Evolutionary conservation across 2,797 vertebrate species (phyloP).

Genomic region (Dendrocincla fuliginosa): DNA sequence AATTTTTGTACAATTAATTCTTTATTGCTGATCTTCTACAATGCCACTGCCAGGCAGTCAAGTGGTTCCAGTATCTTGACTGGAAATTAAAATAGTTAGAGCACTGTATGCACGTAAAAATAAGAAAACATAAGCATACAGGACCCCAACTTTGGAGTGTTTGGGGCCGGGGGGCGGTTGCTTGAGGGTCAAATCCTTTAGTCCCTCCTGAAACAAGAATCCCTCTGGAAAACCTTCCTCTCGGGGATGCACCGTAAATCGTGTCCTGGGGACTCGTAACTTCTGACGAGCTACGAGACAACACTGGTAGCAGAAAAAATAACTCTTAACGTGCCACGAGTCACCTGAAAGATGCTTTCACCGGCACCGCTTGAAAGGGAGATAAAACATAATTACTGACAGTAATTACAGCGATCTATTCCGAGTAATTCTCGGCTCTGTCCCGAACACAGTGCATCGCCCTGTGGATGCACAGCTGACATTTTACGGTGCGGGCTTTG

Average conservation of each 20-base stretch:
- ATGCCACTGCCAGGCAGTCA: not conserved
- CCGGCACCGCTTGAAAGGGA: not conserved
- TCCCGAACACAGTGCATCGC: not conserved
- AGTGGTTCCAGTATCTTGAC: not conserved
- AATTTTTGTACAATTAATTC: conserved; percentile 61
- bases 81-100: not conserved
- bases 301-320: not conserved
- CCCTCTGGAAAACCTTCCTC: not conserved
- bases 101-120: not conserved
- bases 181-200: not conserved
- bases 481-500: not conserved
- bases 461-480: not conserved
- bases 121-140: not conserved
- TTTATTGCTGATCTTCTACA: conserved; percentile 1
- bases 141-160: not conserved
- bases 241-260: not conserved
- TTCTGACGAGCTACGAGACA: not conserved
- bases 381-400: not conserved
- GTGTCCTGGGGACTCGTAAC: not conserved
- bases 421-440: not conserved
- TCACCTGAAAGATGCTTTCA: not conserved
- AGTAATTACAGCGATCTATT: not conserved
- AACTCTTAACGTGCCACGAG: not conserved
- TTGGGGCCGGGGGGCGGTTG: accelerated
- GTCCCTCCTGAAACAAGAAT: not conserved